Conservation (phyloP, 37 sponge, comb jelly and placozoan genomes). For the Aplysina aerophoba region DNA sequence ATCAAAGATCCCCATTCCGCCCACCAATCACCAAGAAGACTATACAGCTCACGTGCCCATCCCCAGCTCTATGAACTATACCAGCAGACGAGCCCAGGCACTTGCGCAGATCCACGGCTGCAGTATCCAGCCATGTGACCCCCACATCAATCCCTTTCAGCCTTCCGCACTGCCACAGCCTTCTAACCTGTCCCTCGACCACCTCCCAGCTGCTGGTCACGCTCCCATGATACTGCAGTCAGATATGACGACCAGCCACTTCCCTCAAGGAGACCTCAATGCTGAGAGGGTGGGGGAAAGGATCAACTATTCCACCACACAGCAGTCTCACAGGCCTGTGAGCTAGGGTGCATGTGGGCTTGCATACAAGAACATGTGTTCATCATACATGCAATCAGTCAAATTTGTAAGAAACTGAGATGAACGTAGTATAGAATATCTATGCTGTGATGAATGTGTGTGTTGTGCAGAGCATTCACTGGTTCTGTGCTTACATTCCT, state of each 20-base stretch:
- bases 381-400: too few relatives aligned
- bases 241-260: slow-evolving; percentile 20
- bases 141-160: neutral
- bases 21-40: slow-evolving; percentile 1
- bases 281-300: neutral
- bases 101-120: neutral
- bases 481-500: neutral
- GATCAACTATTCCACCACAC: slow-evolving; percentile 17
- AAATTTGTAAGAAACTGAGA: too few relatives aligned
- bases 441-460: too few relatives aligned
- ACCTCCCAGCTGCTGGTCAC: slow-evolving; percentile 15
- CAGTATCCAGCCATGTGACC: neutral
- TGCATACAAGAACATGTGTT: too few relatives aligned
- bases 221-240: neutral
- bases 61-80: neutral
- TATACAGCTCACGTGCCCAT: neutral
- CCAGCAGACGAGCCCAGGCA: neutral
- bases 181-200: neutral
- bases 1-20: slow-evolving; percentile 11
- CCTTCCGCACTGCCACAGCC: neutral
- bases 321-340: slow-evolving; percentile 7
- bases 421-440: too few relatives aligned
- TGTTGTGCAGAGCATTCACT: too few relatives aligned
- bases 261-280: slow-evolving; percentile 26
- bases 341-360: neutral